Base-by-base conservation (phyloP, 2,797 vertebrate species). In the Micrastur ruficollis region DNA sequence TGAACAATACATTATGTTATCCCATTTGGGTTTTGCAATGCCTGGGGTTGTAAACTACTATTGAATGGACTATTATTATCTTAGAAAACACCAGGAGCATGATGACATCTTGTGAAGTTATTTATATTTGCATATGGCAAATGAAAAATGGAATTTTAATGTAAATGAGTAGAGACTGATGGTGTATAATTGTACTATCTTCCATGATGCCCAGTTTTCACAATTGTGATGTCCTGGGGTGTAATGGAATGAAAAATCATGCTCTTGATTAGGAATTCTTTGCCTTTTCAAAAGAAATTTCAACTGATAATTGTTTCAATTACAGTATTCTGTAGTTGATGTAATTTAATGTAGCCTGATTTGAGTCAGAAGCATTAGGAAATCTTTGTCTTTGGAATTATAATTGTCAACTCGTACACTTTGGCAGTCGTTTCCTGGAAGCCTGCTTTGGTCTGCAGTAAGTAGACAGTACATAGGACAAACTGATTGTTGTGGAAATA, bases 1-100 rank as follows among this genome's bases (percentile, higher is more conserved):
- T 86, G 52, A 95, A 92, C 91, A 97, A 95, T 92, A 42, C 36
- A n/a, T 90, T 94, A 58, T 79, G 68, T 78, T 93, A 94, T 74
- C 72, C 66, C 36, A 22, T 86, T 93, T 86, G 27, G 25, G 5
- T 94, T 96, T 95, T 92, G 50, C 47, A 90, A 9, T 63, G 82
- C 71, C 76, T 86, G 66, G n/a, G 53, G 23, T 93, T 95, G 92
- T 56, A 95, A 90, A 82, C n/a, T 67, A 29, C 58, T 82, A 5
- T 56, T 86, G 71, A 91, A 94, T 71, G 40, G 38, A 44, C 42
- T 88, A 55, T 81, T 90, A 91, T 93, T 95, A 50, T 88, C 81
- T 89, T 81, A 66, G 80, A 94, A 90, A 96, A 90, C 83, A 95
- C 71, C 67, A 80, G 82, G 63, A 94, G 15, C 56, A 61, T 89